phyloP scores from a whole-genome alignment of 2,113 vertebrate genomes.

The Murina feae region DNA sequence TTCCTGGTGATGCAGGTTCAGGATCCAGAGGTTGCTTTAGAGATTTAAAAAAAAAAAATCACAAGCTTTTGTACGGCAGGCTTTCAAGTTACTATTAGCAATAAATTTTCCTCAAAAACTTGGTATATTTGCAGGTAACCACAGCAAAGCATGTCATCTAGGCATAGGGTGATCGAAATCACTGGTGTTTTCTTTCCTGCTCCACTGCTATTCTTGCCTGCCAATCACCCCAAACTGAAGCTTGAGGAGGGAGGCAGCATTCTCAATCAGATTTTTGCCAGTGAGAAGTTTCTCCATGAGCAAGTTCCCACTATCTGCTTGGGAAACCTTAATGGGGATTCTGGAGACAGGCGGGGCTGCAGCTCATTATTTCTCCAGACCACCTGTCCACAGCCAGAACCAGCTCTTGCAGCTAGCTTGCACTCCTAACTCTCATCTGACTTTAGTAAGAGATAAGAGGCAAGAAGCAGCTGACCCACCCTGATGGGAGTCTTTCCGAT shows the following conservation, averaged over 20 bases:
- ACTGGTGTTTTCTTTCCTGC: not conserved
- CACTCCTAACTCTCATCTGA: not conserved
- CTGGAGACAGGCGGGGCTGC: not conserved
- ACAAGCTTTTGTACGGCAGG: not conserved
- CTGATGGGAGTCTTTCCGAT: not conserved
- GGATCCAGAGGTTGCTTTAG: not conserved
- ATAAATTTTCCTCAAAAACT: not conserved
- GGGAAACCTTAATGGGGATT: not conserved
- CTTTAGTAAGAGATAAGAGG: not conserved
- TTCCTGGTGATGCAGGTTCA: not conserved
- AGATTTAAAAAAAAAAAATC: not conserved
- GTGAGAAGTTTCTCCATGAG: not conserved
- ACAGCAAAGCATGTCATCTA: not conserved
- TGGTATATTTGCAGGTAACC: not conserved
- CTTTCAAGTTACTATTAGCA: not conserved
- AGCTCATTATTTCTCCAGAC: not conserved
- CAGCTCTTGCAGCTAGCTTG: not conserved
- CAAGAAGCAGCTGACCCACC: not conserved
- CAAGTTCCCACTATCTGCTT: not conserved
- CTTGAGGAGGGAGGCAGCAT: not conserved
- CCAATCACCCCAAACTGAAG: not conserved
- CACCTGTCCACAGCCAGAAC: not conserved
- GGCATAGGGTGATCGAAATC: not conserved
- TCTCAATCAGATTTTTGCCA: not conserved
- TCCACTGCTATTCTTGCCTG: not conserved